A percentile compares a stretch with the other conserved stretches of the same genome.
phyloP scores from a whole-genome alignment of 2,797 vertebrate species.

The Pangasius mekongensis region DNA sequence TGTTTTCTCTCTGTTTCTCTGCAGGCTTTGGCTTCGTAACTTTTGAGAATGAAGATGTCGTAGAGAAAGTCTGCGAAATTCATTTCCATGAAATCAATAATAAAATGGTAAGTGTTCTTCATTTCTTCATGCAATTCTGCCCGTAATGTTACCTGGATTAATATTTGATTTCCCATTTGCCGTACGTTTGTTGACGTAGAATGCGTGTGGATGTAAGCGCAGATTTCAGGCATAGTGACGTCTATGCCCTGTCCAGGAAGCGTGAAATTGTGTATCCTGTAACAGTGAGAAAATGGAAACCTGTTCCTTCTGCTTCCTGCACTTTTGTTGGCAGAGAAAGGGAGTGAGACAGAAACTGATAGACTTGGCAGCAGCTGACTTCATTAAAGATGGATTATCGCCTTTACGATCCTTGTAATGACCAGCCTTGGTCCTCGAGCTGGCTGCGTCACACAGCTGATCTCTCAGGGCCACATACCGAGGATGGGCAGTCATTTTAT shows the following conservation, averaged over 20 bases:
- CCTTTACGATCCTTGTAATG: slow-evolving; percentile 66
- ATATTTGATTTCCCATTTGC: slow-evolving; percentile 78
- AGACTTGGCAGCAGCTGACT: slow-evolving; percentile 68
- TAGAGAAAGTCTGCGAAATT: slow-evolving; percentile 99
- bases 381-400: slow-evolving; percentile 81
- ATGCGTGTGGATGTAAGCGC: slow-evolving; percentile 25
- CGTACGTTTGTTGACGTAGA: slow-evolving; percentile 22
- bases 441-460: slow-evolving; percentile 3
- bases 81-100: slow-evolving; percentile 99
- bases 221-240: slow-evolving; percentile 66
- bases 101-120: slow-evolving; percentile 94
- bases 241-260: slow-evolving; percentile 73
- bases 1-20: slow-evolving; percentile 57
- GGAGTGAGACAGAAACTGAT: slow-evolving; percentile 38
- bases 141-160: slow-evolving; percentile 60
- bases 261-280: slow-evolving; percentile 78
- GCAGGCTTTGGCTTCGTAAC: slow-evolving; percentile 99
- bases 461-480: slow-evolving; percentile 58
- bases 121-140: slow-evolving; percentile 53
- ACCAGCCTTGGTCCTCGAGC: slow-evolving; percentile 54
- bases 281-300: slow-evolving; percentile 69
- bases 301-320: slow-evolving; percentile 64
- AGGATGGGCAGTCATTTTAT: slow-evolving; percentile 27
- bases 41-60: slow-evolving; percentile 99
- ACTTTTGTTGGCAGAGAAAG: slow-evolving; percentile 63